Conservation (phyloP, 2,797 vertebrate genomes). For the Vireo griseus region DNA sequence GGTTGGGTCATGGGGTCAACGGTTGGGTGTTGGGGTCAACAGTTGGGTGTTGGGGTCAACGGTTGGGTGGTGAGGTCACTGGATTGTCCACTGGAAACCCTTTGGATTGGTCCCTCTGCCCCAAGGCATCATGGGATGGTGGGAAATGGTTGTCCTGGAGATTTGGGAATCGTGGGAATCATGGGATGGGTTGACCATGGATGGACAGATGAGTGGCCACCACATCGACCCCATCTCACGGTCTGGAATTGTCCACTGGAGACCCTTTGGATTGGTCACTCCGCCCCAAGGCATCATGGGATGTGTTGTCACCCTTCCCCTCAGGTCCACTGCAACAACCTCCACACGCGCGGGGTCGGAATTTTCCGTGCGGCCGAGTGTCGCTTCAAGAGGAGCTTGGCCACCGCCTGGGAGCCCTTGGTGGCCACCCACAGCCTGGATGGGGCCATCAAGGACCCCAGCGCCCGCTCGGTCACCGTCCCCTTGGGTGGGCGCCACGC, state of each 20-base stretch:
- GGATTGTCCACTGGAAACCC: background rate
- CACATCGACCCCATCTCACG: fast-evolving
- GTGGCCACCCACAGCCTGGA: background rate
- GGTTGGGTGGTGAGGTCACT: too few relatives aligned
- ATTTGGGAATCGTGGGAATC: too few relatives aligned
- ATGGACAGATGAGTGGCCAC: background rate
- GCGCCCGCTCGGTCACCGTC: background rate
- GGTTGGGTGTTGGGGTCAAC: too few relatives aligned
- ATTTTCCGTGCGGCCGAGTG: background rate
- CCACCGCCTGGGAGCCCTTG: background rate
- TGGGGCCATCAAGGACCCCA: background rate
- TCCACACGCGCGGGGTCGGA: background rate
- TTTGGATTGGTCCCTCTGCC: background rate
- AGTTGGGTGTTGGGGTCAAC: too few relatives aligned
- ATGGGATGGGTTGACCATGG: too few relatives aligned
- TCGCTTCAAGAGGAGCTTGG: background rate
- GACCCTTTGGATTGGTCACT: background rate
- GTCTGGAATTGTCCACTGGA: too few relatives aligned
- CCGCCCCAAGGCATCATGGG: background rate
- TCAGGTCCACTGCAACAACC: background rate
- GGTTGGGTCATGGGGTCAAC: too few relatives aligned
- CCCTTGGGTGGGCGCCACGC: background rate
- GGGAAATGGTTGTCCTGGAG: background rate
- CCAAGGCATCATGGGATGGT: background rate
- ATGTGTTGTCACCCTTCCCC: fast-evolving